These are phyloP conservation scores for Bimastos eiseni DNA, from an alignment of 2,888 invertebrate genomes.

Conservation along the genomic window DNA sequence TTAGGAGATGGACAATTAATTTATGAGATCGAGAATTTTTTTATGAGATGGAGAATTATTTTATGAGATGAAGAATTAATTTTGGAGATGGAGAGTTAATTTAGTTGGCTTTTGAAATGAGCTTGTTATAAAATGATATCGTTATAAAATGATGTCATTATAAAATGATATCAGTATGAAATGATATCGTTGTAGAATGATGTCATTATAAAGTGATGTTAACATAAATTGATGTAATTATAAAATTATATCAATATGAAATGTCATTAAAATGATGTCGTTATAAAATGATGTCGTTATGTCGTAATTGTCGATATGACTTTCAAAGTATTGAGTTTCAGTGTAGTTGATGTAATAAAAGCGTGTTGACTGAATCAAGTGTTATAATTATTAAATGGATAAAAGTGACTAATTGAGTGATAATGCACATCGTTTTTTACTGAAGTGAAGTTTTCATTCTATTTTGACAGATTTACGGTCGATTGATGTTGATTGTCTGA, in stretches of 20 bases:
- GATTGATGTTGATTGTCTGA: conserved; percentile 87
- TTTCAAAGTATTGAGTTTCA: neutral
- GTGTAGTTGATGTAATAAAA: neutral
- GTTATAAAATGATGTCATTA: neutral
- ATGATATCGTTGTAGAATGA: neutral
- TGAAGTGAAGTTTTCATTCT: neutral
- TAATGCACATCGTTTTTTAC: no score
- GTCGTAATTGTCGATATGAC: no score
- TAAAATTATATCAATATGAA: no score
- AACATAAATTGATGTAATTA: no score
- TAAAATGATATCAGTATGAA: neutral
- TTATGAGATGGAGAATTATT: no score
- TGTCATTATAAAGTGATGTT: no score
- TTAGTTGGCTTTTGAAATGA: neutral
- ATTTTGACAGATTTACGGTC: conserved; percentile 73
- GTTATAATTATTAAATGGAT: no score
- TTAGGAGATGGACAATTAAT: neutral
- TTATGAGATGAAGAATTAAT: no score
- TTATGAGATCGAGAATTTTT: no score
- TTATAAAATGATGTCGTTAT: neutral
- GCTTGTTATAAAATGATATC: neutral
- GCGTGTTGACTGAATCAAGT: no score
- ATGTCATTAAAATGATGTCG: neutral
- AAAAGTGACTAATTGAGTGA: no score
- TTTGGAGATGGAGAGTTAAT: neutral